A percentile compares a stretch with the other conserved stretches of the same genome.
Conservation (phyloP, 2,113 vertebrate species). For the Calypte anna region DNA sequence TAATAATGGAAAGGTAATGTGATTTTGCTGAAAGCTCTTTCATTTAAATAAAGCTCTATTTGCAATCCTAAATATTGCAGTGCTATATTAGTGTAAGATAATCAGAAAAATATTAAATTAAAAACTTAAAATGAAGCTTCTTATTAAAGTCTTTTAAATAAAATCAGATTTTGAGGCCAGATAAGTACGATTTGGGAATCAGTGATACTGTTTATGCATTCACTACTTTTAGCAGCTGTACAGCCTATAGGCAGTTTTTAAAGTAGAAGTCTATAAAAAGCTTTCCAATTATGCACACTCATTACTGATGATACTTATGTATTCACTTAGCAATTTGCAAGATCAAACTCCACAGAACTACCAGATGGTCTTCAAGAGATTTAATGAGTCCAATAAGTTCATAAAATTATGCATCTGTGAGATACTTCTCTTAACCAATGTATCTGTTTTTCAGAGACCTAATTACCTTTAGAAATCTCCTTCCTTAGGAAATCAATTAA, state of each 20-base stretch:
- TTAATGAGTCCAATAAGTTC: background rate
- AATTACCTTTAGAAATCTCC: background rate
- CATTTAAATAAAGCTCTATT: conserved; percentile 15
- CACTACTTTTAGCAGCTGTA: background rate
- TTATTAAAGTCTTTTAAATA: background rate
- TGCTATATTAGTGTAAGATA: background rate
- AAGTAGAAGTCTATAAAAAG: background rate
- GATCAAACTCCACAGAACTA: background rate
- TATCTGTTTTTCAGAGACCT: background rate
- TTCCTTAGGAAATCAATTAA: background rate
- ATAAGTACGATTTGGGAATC: background rate
- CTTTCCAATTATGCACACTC: background rate
- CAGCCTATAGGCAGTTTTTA: background rate
- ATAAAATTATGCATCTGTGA: background rate
- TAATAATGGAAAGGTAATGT: conserved; percentile 15
- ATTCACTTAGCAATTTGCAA: background rate
- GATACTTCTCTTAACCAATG: background rate
- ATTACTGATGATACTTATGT: background rate
- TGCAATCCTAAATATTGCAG: background rate
- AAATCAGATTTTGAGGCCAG: background rate
- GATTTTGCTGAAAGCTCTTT: conserved; percentile 1
- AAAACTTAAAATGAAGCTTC: background rate
- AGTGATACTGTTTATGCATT: background rate
- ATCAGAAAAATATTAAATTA: background rate
- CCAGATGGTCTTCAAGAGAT: background rate